Evolutionary conservation across 2,888 invertebrate species (phyloP).

Genomic region (Copidosoma aretas): DNA sequence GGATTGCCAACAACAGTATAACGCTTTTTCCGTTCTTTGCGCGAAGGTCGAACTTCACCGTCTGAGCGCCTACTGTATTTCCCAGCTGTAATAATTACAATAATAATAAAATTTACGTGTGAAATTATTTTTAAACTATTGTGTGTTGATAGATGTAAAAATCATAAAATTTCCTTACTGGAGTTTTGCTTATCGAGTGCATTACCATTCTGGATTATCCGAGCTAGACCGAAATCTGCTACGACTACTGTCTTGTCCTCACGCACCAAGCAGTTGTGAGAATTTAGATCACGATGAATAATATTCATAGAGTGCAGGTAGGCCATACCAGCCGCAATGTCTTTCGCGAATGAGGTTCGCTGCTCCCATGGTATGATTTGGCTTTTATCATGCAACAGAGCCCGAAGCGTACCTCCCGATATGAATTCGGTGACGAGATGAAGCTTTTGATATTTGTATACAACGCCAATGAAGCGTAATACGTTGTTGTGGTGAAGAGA

Average conservation of each 20-base stretch:
- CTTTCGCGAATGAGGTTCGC: constrained; percentile 84
- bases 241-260: constrained; percentile 93
- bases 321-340: constrained; percentile 92
- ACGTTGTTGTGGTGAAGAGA: constrained; percentile 90
- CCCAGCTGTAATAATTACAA: constrained; percentile 36
- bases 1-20: constrained; percentile 97
- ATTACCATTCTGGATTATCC: constrained; percentile 71
- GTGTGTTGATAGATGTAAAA: too few species aligned
- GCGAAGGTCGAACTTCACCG: constrained; percentile 66
- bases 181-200: constrained; percentile 54
- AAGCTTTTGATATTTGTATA: constrained; percentile 90
- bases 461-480: constrained; percentile 87
- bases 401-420: constrained; percentile 87
- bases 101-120: neutral
- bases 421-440: constrained; percentile 94
- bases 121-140: neutral
- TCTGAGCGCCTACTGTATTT: constrained; percentile 57
- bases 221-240: constrained; percentile 93
- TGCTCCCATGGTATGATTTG: constrained; percentile 79
- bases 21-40: constrained; percentile 78
- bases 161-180: constrained; percentile 17
- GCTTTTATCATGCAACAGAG: constrained; percentile 77
- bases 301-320: constrained; percentile 94
- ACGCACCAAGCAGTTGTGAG: constrained; percentile 91
- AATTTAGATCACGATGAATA: constrained; percentile 94